Conservation (phyloP, 2,888 invertebrate species). For the Noctuana brunneofusca region DNA sequence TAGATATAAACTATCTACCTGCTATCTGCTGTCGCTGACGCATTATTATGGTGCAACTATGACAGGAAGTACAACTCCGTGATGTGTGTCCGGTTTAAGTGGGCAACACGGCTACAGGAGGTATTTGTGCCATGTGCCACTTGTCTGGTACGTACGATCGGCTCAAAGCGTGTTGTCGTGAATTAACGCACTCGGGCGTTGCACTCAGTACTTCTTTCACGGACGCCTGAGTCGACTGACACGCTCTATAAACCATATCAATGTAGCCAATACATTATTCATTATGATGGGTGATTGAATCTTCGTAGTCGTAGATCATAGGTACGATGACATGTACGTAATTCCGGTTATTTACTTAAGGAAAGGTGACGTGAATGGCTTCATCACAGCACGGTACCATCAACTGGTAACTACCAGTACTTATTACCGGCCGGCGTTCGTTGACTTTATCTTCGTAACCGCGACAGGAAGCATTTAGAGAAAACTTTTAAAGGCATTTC, state of each 20-base stretch:
- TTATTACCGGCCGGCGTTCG: conserved; percentile 44
- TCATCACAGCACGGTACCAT: conserved; percentile 3
- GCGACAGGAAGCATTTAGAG: conserved; percentile 58
- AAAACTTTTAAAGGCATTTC: conserved; percentile 51
- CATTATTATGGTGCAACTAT: conserved; percentile 26
- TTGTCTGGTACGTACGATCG: conserved; percentile 49
- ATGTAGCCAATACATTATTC: conserved; percentile 50
- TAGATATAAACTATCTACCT: too few species aligned
- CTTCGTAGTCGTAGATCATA: neutral
- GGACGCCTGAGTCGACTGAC: conserved; percentile 65
- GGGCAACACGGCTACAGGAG: conserved; percentile 64
- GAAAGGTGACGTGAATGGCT: conserved; percentile 2
- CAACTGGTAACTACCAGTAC: neutral
- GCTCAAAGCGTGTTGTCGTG: conserved; percentile 48
- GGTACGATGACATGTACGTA: too few species aligned
- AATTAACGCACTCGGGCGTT: conserved; percentile 69
- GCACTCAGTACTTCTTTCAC: conserved; percentile 63
- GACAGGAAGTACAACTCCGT: conserved; percentile 64
- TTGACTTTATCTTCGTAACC: conserved; percentile 50
- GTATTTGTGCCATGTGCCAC: conserved; percentile 75
- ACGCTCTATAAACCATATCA: conserved; percentile 78
- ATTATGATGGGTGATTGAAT: conserved; percentile 14
- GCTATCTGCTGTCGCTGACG: neutral
- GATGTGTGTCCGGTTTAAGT: conserved; percentile 65
- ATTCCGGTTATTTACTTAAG: conserved; percentile 4